phyloP scores from a whole-genome alignment of 2,797 vertebrate species.

The Petrocephalus schoutedeni region DNA sequence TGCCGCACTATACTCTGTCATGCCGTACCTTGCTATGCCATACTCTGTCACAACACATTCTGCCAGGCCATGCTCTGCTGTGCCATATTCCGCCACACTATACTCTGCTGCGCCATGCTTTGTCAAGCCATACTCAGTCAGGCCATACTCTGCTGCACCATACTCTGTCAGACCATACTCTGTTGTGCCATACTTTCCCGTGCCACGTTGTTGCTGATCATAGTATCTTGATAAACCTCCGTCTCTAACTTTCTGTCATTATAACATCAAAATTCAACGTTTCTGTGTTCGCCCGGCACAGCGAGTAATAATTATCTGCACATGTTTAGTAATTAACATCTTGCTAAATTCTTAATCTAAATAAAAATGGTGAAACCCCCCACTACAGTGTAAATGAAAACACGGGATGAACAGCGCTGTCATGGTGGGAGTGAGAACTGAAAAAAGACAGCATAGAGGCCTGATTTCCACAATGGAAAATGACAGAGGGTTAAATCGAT shows the following conservation, averaged over 20 bases:
- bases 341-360: neutral
- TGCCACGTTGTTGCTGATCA: conserved; percentile 1
- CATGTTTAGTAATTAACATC: neutral
- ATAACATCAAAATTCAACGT: neutral
- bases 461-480: conserved; percentile 7
- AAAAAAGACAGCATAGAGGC: neutral
- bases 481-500: conserved; percentile 19
- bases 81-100: neutral
- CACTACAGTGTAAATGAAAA: neutral
- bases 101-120: neutral
- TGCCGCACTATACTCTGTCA: neutral
- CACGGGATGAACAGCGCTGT: neutral
- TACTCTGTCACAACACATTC: neutral
- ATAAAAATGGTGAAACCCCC: neutral
- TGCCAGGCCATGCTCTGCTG: neutral
- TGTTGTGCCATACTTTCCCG: neutral
- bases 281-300: neutral
- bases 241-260: conserved; percentile 17
- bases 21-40: neutral
- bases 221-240: conserved; percentile 14
- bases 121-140: neutral
- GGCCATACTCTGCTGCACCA: no score
- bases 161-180: neutral
- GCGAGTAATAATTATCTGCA: neutral
- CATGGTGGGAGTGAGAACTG: neutral